Evolutionary conservation across 2,797 vertebrate genomes (phyloP), one percentile per base, ranked within the genome.

Genomic region (Yasuhikotakia modesta): DNA sequence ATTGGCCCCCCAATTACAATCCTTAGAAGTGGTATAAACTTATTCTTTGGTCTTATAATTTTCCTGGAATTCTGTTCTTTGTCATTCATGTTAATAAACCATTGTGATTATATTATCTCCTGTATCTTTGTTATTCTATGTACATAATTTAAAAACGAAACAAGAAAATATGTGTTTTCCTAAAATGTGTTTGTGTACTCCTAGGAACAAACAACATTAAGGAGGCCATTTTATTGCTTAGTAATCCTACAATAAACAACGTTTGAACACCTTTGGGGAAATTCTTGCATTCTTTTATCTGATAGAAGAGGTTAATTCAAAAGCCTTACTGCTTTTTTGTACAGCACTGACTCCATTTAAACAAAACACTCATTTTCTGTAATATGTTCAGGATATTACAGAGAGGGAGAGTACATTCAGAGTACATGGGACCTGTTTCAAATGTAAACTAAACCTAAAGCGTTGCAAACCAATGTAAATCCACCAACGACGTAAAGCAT

Each of bases 351-450:
- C 81, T 87, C 81, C 88, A 86, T 79, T 84, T 80, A 84, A n/a
- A 66, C 72, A 32, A 82, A 80, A 83, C 80, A 84, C 46, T 82
- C 12, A 85, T 83, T 55, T 82, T 84, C 63, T 84, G 79, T 82
- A 83, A 86, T 84, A 85, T 87, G 80, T 79, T 89, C 87, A 91
- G 85, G 79, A 86, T 89, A 89, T 90, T 85, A 86, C 84, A 86
- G 83, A 77, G 85, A 86, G 83, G 76, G 84, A 88, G 90, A 90
- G 81, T 88, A 85, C 88, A 90, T 85, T 86, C 79, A 87, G 86
- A 91, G 81, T 85, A 90, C 70, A 80, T 53, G 85, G 92, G 92
- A 93, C 93, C 92, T 94, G 93, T 93, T 94, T 93, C 92, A 91
- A 93, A 94, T 94, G 92, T 91, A 86, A 85, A 88, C 87, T 78